phyloP scores from a whole-genome alignment of 2,888 invertebrate genomes.

The Dynastes maya region DNA sequence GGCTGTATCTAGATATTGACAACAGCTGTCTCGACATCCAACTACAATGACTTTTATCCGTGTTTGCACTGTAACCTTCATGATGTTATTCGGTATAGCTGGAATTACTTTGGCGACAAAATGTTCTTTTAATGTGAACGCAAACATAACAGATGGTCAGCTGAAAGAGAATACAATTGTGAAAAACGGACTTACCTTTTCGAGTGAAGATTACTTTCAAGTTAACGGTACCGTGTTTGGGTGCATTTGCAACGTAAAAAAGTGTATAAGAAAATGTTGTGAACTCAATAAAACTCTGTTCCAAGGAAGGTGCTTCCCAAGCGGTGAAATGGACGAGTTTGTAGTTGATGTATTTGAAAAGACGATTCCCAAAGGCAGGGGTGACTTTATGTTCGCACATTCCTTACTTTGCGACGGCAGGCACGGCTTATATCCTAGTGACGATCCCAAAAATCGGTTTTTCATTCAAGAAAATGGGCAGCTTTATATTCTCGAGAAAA shows the following conservation, averaged over 20 bases:
- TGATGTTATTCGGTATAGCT: neutral
- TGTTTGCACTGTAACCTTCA: neutral
- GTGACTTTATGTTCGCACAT: slow-evolving; percentile 12
- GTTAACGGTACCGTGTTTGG: slow-evolving; percentile 8
- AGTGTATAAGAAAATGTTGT: slow-evolving; percentile 39
- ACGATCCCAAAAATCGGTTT: neutral
- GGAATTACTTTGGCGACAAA: neutral
- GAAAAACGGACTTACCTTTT: slow-evolving; percentile 10
- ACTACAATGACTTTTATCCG: neutral
- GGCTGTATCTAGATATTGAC: no score
- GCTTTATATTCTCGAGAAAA: neutral
- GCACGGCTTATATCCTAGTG: slow-evolving; percentile 15
- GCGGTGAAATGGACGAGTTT: neutral
- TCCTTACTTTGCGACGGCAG: neutral
- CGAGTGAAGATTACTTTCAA: slow-evolving; percentile 23
- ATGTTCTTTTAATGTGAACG: slow-evolving; percentile 21
- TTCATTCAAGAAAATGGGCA: slow-evolving; percentile 26
- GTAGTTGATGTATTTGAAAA: slow-evolving; percentile 12
- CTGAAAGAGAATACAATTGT: slow-evolving; percentile 11
- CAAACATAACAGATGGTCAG: slow-evolving; percentile 35
- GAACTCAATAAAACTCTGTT: neutral
- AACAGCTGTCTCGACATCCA: no score
- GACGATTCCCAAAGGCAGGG: neutral
- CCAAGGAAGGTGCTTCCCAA: neutral
- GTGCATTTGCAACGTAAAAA: slow-evolving; percentile 31